These are phyloP conservation scores for Autographa pulchrina DNA, from an alignment of 2,888 invertebrate genomes.

Conservation along the genomic window DNA sequence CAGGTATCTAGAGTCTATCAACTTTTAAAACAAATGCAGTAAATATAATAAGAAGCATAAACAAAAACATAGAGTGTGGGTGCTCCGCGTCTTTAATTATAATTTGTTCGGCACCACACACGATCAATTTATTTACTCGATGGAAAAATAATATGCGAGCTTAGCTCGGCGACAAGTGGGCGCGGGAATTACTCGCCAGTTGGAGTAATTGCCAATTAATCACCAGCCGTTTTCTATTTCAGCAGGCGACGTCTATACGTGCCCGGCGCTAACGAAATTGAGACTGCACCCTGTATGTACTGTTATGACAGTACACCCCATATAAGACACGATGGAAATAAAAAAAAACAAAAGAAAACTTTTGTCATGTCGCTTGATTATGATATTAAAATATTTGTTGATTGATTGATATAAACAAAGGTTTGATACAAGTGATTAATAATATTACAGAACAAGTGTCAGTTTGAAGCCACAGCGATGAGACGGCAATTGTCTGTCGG, in stretches of 20 bases:
- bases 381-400: too few species aligned
- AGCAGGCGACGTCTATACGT: constrained; percentile 69
- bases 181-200: constrained; percentile 82
- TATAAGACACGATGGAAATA: constrained; percentile 12
- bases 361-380: not conserved
- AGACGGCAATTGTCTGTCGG: constrained; percentile 69
- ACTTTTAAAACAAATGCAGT: not conserved
- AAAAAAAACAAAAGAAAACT: not conserved
- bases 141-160: constrained; percentile 77
- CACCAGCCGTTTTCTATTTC: constrained; percentile 88
- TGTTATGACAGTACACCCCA: constrained; percentile 41
- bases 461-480: constrained; percentile 54
- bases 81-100: constrained; percentile 41
- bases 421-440: constrained; percentile 46
- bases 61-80: constrained; percentile 45
- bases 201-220: constrained; percentile 88
- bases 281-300: constrained; percentile 74
- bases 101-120: constrained; percentile 46
- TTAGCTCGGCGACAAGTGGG: constrained; percentile 82
- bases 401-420: not conserved
- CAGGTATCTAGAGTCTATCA: too few species aligned
- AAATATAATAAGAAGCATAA: constrained; percentile 15
- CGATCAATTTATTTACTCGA: constrained; percentile 72
- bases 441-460: constrained; percentile 47
- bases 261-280: constrained; percentile 76